Conservation (phyloP, 2,113 vertebrate species). For the Psilopsiagon aurifrons region DNA sequence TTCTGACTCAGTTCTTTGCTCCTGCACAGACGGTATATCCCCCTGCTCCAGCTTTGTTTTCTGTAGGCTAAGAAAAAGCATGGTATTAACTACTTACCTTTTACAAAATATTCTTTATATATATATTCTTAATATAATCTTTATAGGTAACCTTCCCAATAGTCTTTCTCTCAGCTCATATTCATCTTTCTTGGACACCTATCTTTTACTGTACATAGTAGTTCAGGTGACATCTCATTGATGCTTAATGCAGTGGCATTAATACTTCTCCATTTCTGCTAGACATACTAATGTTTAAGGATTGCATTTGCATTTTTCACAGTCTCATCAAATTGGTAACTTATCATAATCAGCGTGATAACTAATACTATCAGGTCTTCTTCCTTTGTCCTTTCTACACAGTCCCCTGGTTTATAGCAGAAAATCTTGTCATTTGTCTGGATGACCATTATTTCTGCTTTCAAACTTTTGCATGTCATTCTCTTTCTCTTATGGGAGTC, state of each 20-base stretch:
- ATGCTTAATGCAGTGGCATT: neutral
- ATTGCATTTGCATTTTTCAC: neutral
- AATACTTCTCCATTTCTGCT: slow-evolving; percentile 45
- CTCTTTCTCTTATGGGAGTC: neutral
- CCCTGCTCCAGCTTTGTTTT: neutral
- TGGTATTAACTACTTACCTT: neutral
- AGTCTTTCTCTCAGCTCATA: neutral
- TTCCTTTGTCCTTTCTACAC: neutral
- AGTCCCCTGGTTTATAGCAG: neutral
- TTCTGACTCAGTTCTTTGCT: neutral
- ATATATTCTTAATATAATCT: neutral
- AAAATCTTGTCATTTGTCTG: neutral
- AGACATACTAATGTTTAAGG: neutral
- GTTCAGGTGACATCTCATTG: neutral
- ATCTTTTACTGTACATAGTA: neutral
- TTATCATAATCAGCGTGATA: neutral
- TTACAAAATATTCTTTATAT: neutral
- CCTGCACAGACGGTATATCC: neutral
- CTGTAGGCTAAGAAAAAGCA: neutral
- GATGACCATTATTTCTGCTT: neutral
- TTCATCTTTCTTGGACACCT: neutral
- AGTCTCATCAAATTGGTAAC: neutral
- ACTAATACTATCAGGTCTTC: neutral
- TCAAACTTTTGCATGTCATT: neutral
- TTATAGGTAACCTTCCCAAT: neutral